Base-by-base conservation (phyloP, 2,797 vertebrate species). In the Cynodonichthys magdalenae region DNA sequence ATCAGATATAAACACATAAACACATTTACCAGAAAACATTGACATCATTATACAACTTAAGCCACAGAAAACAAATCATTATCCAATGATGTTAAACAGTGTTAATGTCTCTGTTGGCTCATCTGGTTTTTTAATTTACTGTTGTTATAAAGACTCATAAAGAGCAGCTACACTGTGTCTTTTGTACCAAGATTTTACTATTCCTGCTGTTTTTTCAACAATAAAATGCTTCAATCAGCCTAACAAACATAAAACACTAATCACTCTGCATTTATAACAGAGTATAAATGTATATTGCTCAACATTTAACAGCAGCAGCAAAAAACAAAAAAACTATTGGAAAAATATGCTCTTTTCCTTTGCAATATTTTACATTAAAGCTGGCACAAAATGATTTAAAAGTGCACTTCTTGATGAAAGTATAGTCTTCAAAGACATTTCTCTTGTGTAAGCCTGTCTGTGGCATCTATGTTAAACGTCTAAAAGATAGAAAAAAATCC, bases 381-480 rank as follows among this genome's bases (percentile, higher is more conserved):
- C 54, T 6, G 62, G 36, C 17, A 53, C 31, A 66, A 51, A 79
- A 73, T 80, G 5, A 80, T 80, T 71, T 57, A 78, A 82, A 81
- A 69, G 50, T 76, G 57, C 71, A 64, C 59, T 54, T 15, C 27
- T 53, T 46, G 42, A 53, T 42, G 29, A 63, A 69, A 39, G 53
- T 12, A 63, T 27, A 60, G 6, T 51, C 27, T 47, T 54, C 66
- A 79, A 60, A 74, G 15, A 75, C 42, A 39, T 45, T 55, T 34
- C 28, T 69, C 46, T 69, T 57, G 57, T 3, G 0, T 34, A 53
- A 74, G 31, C 9, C 17, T 46, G 12, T 14, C 36, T 39, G 7
- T 66, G 31, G 66, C 0, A 63, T 27, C 27, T 18, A 47, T 49
- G 39, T 56, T 42, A 46, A 48, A 59, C 53, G 70, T 56, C 24